A percentile compares a stretch with the other conserved stretches of the same genome.
Conservation (phyloP, 2,888 invertebrate genomes). For the Myathropa florea region DNA sequence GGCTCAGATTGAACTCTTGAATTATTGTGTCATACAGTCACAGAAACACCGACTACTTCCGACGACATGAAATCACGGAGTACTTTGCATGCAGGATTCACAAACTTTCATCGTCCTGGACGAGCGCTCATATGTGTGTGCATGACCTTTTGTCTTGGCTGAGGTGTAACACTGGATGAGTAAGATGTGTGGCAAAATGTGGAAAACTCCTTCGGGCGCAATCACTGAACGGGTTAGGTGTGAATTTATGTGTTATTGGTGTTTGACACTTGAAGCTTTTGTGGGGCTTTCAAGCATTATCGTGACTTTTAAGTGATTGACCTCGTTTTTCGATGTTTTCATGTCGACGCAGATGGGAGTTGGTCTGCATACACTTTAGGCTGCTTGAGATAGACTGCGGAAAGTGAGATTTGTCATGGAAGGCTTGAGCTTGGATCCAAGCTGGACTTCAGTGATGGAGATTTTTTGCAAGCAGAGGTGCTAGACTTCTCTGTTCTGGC, state of each 20-base stretch:
- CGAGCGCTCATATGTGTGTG: background rate
- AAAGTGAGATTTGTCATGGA: too few relatives aligned
- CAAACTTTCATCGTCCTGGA: constrained; percentile 15
- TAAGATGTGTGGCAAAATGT: constrained; percentile 47
- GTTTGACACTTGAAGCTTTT: constrained; percentile 44
- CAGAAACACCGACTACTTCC: constrained; percentile 3
- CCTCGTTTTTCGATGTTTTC: background rate
- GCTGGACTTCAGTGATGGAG: too few relatives aligned
- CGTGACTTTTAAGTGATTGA: constrained; percentile 41
- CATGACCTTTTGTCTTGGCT: background rate
- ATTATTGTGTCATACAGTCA: constrained; percentile 64
- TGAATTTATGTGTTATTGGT: constrained; percentile 60
- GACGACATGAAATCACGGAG: constrained; percentile 37
- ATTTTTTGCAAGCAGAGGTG: background rate
- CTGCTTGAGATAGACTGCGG: too few relatives aligned
- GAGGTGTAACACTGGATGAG: background rate
- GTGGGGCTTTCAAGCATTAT: constrained; percentile 48
- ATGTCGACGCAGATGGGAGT: too few relatives aligned
- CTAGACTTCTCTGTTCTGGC: background rate
- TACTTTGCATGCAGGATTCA: constrained; percentile 49
- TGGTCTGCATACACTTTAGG: too few relatives aligned
- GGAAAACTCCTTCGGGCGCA: constrained; percentile 25
- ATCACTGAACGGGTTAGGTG: constrained; percentile 31
- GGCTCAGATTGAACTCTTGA: constrained; percentile 63
- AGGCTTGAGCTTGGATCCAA: too few relatives aligned